Evolutionary conservation across 2,113 vertebrate genomes (phyloP), one percentile per base, ranked within the genome.

Genomic region (Nannobrachium achirus): DNA sequence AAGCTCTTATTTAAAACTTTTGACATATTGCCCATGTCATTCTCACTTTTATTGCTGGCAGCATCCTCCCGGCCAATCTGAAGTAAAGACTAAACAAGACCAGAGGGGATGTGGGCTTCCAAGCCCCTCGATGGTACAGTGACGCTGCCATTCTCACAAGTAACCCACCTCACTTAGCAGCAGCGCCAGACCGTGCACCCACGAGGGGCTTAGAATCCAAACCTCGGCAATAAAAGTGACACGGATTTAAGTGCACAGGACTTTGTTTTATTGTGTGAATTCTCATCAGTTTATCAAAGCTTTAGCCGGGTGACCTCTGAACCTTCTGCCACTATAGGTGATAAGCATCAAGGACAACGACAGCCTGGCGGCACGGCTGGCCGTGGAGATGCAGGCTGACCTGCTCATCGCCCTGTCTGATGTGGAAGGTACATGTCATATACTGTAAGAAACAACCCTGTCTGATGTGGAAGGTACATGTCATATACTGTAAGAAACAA

Each of bases 311-410:
- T 69, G 64, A 6, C 45, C 51, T 59, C 58, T 65, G 15, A 50
- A 15, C 2, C 25, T 0, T 14, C 33, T 14, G 59, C 40, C 51
- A 48, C 8, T 52, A 71, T 1, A 99, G 97, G 95, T 98, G 69
- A 99, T 99, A 81, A 99, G 97, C 50, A 95, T 99, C 77, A 98
- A 99, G 90, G 98, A 99, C 87, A 99, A 99, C 0, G 98, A 99
- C 88, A 99, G 96, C 71, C 89, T 99, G 82, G 98, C 97, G 52
- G 98, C 98, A 3, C 94, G 97, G 2, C 92, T 99, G 56, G 97
- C 97, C 0, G 98, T 99, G 44, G 98, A 99, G 90, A 99, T 99
- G 97, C 96, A 95, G 81, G 97, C 96, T 0, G 95, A 99, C 88
- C 94, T 99, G 75, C 91, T 99, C 73, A 96, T 99, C 67, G 91